Conservation (phyloP, 2,888 invertebrate species). For the Epistrophella euchroma region DNA sequence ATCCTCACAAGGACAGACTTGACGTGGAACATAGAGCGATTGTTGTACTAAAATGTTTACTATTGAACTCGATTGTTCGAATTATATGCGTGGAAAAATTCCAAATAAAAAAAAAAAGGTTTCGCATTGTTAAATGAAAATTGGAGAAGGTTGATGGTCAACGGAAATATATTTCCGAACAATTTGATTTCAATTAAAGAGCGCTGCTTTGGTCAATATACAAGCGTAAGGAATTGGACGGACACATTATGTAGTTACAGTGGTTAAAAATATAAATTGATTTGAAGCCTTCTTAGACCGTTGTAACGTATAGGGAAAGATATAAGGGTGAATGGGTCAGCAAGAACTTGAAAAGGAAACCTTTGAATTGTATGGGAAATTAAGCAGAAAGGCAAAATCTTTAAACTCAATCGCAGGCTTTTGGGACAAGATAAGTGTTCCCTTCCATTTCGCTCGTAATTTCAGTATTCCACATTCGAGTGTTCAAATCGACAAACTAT, state of each 20-base stretch:
- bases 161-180: conserved; percentile 53
- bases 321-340: conserved; percentile 50
- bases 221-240: not conserved
- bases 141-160: conserved; percentile 65
- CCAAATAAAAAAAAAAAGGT: conserved; percentile 39
- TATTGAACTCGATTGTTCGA: conserved; percentile 46
- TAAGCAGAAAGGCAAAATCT: not conserved
- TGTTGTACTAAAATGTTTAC: conserved; percentile 29
- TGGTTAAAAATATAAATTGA: conserved; percentile 20
- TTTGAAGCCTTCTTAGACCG: not conserved
- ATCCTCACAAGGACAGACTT: conserved; percentile 47
- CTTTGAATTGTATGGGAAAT: conserved; percentile 29
- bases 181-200: conserved; percentile 55
- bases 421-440: not conserved
- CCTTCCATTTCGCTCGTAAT: not conserved
- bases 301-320: not conserved
- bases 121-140: conserved; percentile 64
- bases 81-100: conserved; percentile 48
- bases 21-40: not conserved
- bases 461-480: not conserved
- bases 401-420: not conserved
- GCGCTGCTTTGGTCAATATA: conserved; percentile 8
- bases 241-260: not conserved
- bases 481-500: not conserved
- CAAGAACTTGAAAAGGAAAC: conserved; percentile 39